phyloP scores from a whole-genome alignment of 2,797 vertebrate species.

The Euthynnus affinis region DNA sequence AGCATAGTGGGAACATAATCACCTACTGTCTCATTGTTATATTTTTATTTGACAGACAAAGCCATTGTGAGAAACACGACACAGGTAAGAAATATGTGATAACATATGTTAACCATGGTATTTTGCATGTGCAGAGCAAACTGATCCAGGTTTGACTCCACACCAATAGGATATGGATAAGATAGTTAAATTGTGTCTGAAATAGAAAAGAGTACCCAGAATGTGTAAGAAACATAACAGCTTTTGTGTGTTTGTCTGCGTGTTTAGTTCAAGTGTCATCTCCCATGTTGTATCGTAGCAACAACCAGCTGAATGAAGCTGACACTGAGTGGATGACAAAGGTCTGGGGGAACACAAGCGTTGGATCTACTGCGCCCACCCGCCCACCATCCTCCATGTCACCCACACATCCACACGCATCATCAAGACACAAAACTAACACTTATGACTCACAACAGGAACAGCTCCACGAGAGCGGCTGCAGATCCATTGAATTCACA shows the following conservation, averaged over 20 bases:
- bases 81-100: neutral
- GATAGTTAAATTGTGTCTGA: conserved; percentile 30
- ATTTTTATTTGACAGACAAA: conserved; percentile 9
- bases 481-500: conserved; percentile 52
- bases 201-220: conserved; percentile 26
- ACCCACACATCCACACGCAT: conserved; percentile 69
- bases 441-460: conserved; percentile 76
- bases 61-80: neutral
- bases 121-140: neutral
- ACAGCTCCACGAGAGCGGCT: conserved; percentile 44
- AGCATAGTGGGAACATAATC: conserved; percentile 9
- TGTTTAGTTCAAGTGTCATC: conserved; percentile 58
- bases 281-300: conserved; percentile 74
- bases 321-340: conserved; percentile 65
- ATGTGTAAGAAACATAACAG: conserved; percentile 42
- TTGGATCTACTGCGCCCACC: conserved; percentile 59
- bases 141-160: neutral
- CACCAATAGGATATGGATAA: conserved; percentile 3
- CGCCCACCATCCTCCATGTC: conserved; percentile 55
- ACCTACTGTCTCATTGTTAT: neutral
- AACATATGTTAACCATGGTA: neutral
- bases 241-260: conserved; percentile 36
- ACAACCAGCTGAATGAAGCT: conserved; percentile 63
- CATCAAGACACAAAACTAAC: conserved; percentile 71
- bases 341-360: conserved; percentile 70